phyloP scores from a whole-genome alignment of 2,797 vertebrate genomes.

The Enoplosus armatus region DNA sequence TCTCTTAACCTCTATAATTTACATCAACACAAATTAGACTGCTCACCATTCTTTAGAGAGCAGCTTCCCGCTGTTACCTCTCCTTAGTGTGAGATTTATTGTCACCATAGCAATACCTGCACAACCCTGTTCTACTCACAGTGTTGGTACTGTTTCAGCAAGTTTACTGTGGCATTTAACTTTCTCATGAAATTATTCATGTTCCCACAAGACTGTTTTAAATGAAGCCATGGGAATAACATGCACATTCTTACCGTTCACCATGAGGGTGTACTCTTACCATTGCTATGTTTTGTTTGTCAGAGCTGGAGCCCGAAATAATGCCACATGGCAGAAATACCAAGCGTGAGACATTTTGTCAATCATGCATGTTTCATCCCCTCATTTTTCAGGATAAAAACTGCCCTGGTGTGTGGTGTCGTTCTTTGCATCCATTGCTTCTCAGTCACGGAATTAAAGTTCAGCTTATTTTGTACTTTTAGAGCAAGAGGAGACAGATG shows the following conservation, averaged over 20 bases:
- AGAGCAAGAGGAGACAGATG: conserved; percentile 5
- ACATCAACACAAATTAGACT: conserved; percentile 39
- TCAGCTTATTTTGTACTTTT: conserved; percentile 1
- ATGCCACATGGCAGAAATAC: not conserved
- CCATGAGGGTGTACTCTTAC: not conserved
- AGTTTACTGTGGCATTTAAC: not conserved
- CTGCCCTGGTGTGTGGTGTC: not conserved
- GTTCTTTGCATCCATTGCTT: conserved; percentile 16
- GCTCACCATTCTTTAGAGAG: conserved; percentile 12
- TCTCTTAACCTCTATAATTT: conserved; percentile 40
- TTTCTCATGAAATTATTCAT: conserved; percentile 15
- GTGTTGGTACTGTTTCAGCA: not conserved
- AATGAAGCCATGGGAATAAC: conserved; percentile 9
- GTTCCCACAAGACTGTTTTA: conserved; percentile 15
- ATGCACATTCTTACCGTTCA: not conserved
- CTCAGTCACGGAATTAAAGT: conserved; percentile 1
- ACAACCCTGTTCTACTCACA: not conserved
- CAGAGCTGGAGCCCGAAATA: not conserved
- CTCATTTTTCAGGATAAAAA: not conserved
- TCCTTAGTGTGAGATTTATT: conserved; percentile 27
- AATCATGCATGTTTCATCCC: conserved; percentile 7
- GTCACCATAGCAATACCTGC: conserved; percentile 27
- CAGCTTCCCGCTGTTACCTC: conserved; percentile 21
- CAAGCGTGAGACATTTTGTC: not conserved
- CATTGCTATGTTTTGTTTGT: not conserved